These are phyloP conservation scores for Rhorus exstirpatorius DNA, from an alignment of 2,888 invertebrate species.

Conservation along the genomic window DNA sequence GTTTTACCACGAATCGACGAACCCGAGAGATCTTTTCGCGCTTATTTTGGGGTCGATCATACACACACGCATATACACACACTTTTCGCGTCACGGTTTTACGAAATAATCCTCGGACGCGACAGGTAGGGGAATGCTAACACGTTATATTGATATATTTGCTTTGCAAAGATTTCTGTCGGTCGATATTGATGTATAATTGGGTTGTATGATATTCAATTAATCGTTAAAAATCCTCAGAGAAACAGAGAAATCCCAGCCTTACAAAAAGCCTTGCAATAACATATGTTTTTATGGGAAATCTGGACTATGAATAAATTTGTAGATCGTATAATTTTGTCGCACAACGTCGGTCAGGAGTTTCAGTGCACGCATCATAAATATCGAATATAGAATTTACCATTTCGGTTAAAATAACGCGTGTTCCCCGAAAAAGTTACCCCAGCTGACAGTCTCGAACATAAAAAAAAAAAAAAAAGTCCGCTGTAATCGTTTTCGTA, in stretches of 20 bases:
- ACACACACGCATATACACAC: neutral
- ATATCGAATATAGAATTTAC: slow-evolving; percentile 72
- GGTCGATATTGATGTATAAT: slow-evolving; percentile 10
- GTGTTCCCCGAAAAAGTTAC: slow-evolving; percentile 63
- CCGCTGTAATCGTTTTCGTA: slow-evolving; percentile 54
- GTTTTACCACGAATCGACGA: slow-evolving; percentile 64
- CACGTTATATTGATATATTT: slow-evolving; percentile 8
- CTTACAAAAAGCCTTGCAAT: neutral
- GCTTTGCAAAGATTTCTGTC: neutral
- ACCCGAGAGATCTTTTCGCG: slow-evolving; percentile 66
- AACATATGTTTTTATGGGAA: neutral
- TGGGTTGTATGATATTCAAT: neutral
- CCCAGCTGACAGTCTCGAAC: neutral
- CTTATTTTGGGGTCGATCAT: slow-evolving; percentile 21
- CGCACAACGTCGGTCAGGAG: slow-evolving; percentile 54
- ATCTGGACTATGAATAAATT: neutral
- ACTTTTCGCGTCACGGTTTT: slow-evolving; percentile 4
- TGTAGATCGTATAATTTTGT: slow-evolving; percentile 52
- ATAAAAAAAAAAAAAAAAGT: slow-evolving; percentile 32
- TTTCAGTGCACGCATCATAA: slow-evolving; percentile 67
- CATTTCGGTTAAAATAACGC: slow-evolving; percentile 47
- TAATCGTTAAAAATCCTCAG: neutral
- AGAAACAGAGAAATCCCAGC: neutral
- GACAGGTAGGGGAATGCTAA: slow-evolving; percentile 33
- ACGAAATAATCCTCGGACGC: slow-evolving; percentile 30